Percentiles rank a stretch among this genome's conserved stretches.
Conservation (phyloP, 2,113 vertebrate genomes). For the Sander vitreus region DNA sequence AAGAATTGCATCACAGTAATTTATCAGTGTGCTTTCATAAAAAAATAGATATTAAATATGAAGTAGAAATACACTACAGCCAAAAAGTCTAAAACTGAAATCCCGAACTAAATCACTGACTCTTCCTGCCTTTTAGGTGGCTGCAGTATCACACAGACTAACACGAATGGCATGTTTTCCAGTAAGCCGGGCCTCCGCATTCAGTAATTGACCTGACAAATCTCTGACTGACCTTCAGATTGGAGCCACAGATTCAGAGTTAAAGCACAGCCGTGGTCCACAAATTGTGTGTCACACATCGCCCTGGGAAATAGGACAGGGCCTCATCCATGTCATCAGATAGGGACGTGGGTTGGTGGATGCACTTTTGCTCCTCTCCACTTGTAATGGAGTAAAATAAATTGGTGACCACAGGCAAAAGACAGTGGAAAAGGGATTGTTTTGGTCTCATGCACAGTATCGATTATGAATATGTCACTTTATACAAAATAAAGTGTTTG, state of each 20-base stretch:
- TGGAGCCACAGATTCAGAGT: constrained; percentile 61
- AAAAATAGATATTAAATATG: neutral
- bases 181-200: constrained; percentile 6
- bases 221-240: constrained; percentile 58
- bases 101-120: neutral
- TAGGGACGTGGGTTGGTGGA: constrained; percentile 48
- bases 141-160: constrained; percentile 2
- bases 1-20: neutral
- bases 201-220: constrained; percentile 52
- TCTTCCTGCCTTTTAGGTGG: constrained; percentile 11
- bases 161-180: constrained; percentile 26
- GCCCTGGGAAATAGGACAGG: constrained; percentile 76
- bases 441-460: neutral
- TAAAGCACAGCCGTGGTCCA: constrained; percentile 41
- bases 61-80: neutral
- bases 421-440: neutral
- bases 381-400: constrained; percentile 51
- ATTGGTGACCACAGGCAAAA: constrained; percentile 43
- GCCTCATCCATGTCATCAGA: constrained; percentile 68
- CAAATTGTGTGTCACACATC: constrained; percentile 69
- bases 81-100: neutral
- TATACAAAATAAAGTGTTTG: neutral
- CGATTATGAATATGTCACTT: neutral
- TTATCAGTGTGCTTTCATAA: neutral
- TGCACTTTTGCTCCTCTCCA: constrained; percentile 56